A percentile compares a stretch with the other conserved stretches of the same genome.
These are phyloP conservation scores for Manis pentadactyla DNA, from an alignment of 2,797 vertebrate genomes.

Conservation along the genomic window DNA sequence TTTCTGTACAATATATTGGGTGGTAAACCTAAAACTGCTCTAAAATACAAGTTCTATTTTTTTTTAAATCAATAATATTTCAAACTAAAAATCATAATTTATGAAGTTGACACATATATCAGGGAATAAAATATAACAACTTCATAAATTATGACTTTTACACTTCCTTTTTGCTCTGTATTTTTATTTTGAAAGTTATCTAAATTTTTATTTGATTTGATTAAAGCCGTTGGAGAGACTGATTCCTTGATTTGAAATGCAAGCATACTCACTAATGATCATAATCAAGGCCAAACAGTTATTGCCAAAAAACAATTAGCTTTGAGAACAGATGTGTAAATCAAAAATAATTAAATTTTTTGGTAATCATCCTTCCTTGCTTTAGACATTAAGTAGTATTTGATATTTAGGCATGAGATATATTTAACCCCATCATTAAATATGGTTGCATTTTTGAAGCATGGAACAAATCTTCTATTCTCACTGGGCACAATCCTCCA, in stretches of 20 bases:
- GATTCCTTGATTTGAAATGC: conserved; percentile 62
- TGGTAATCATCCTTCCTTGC: conserved; percentile 50
- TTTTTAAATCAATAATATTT: not conserved
- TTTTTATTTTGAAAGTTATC: conserved; percentile 54
- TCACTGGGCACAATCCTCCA: conserved; percentile 17
- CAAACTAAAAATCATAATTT: conserved; percentile 2
- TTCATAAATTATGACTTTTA: not conserved
- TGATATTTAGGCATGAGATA: not conserved
- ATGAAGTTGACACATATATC: not conserved
- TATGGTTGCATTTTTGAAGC: conserved; percentile 59
- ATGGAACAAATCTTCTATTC: not conserved
- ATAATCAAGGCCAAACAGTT: conserved; percentile 59
- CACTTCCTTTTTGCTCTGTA: conserved; percentile 43
- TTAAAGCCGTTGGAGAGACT: conserved; percentile 52
- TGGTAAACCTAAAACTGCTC: not conserved
- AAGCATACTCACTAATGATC: conserved; percentile 67
- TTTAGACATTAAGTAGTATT: conserved; percentile 56
- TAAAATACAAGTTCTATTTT: not conserved
- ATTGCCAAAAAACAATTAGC: conserved; percentile 58
- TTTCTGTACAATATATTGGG: not conserved
- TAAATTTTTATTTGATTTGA: conserved; percentile 52
- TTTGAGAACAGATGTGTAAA: conserved; percentile 60
- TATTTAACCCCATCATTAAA: conserved; percentile 59
- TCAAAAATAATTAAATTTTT: conserved; percentile 62
- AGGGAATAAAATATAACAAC: not conserved